These are phyloP conservation scores for Epicampocera succincta DNA, from an alignment of 2,888 invertebrate genomes.

Conservation along the genomic window DNA sequence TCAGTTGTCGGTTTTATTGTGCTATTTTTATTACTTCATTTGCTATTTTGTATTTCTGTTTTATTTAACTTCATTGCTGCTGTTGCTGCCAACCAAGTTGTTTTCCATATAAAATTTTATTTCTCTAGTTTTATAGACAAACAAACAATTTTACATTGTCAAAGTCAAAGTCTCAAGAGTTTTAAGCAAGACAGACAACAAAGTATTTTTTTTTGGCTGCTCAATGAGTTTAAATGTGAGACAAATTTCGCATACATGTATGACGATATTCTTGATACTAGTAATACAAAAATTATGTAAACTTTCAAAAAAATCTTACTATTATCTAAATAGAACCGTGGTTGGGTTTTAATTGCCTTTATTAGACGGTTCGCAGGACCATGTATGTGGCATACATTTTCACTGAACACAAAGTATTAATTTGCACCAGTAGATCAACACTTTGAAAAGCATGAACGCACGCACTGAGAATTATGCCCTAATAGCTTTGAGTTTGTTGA, in stretches of 20 bases:
- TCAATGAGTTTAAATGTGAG: conserved; percentile 20
- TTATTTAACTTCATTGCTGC: conserved; percentile 13
- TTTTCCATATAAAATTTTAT: conserved; percentile 45
- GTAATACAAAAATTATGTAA: too few species aligned
- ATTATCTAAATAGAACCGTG: too few species aligned
- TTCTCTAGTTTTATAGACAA: conserved; percentile 14
- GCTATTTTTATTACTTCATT: conserved; percentile 45
- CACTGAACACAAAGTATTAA: too few species aligned
- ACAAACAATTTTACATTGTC: conserved; percentile 59
- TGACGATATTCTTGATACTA: too few species aligned
- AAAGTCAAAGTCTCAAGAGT: conserved; percentile 69
- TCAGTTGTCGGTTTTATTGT: conserved; percentile 17
- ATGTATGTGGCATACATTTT: too few species aligned
- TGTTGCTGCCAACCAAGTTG: conserved; percentile 45
- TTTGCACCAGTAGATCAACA: too few species aligned
- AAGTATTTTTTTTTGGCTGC: neutral
- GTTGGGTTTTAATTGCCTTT: too few species aligned
- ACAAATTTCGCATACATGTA: neutral
- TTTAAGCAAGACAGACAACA: conserved; percentile 42
- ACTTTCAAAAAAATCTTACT: too few species aligned
- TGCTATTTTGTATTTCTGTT: conserved; percentile 20
- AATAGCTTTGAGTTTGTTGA: too few species aligned
- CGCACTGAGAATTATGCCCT: too few species aligned
- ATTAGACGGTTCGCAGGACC: too few species aligned
- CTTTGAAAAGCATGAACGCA: too few species aligned